phyloP scores from a whole-genome alignment of 2,113 vertebrate species.

The Dendropsophus ebraccatus region DNA sequence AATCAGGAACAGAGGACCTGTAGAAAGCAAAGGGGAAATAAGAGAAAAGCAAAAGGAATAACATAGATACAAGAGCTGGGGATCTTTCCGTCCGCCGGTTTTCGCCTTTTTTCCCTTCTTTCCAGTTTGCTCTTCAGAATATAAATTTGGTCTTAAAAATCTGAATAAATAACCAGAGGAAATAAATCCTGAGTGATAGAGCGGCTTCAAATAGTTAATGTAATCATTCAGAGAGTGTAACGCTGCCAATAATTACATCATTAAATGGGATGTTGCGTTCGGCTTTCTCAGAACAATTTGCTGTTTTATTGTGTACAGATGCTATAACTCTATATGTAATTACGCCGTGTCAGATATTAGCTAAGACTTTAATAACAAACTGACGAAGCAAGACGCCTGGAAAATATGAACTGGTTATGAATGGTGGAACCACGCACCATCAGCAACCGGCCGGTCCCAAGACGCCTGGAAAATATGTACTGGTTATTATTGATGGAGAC shows the following conservation, averaged over 20 bases:
- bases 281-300: slow-evolving; percentile 42
- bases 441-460: not conserved
- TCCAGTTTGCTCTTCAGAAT: not conserved
- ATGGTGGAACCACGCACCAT: not conserved
- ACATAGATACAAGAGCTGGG: too few relatives aligned
- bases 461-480: too few relatives aligned
- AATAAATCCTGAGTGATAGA: not conserved
- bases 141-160: not conserved
- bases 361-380: slow-evolving; percentile 42
- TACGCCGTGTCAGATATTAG: slow-evolving; percentile 45
- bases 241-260: slow-evolving; percentile 48
- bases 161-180: not conserved
- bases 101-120: not conserved
- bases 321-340: slow-evolving; percentile 47
- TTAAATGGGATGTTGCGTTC: slow-evolving; percentile 47
- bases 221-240: slow-evolving; percentile 30
- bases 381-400: slow-evolving; percentile 17
- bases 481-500: too few relatives aligned
- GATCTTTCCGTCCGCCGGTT: not conserved
- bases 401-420: slow-evolving; percentile 36
- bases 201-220: slow-evolving; percentile 18
- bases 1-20: too few relatives aligned
- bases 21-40: too few relatives aligned
- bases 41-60: too few relatives aligned
- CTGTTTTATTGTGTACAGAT: slow-evolving; percentile 49